phyloP scores from a whole-genome alignment of 1,140 invertebrate genomes.

The Lucilia sericata region DNA sequence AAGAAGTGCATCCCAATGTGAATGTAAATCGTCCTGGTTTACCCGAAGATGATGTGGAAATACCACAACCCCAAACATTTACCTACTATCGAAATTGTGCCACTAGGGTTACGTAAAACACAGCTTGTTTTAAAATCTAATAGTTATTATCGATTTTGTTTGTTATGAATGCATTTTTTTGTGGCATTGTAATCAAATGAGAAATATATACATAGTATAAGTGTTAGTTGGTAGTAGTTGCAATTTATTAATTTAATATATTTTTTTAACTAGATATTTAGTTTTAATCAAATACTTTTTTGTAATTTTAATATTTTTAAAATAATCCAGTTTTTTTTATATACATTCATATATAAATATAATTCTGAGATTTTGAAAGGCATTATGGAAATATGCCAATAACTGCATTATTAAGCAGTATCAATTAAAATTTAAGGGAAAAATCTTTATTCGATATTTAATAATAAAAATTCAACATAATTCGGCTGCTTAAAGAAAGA shows the following conservation, averaged over 20 bases:
- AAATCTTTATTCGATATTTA: too few species aligned
- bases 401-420: too few species aligned
- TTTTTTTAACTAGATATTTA: background rate
- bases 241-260: background rate
- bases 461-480: too few species aligned
- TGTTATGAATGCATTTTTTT: background rate
- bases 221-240: background rate
- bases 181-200: background rate
- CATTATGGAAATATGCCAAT: too few species aligned
- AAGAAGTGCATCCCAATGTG: slow-evolving; percentile 60
- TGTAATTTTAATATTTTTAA: too few species aligned
- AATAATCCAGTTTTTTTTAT: too few species aligned
- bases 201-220: background rate
- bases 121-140: background rate
- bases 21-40: background rate
- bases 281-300: background rate
- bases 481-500: too few species aligned
- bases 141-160: slow-evolving; percentile 7
- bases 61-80: slow-evolving; percentile 48
- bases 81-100: slow-evolving; percentile 63
- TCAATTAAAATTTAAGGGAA: too few species aligned
- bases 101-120: slow-evolving; percentile 56
- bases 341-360: too few species aligned
- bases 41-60: background rate
- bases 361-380: too few species aligned